Evolutionary conservation across 2,888 invertebrate genomes (phyloP).

Genomic region (Cheilosia variabilis): DNA sequence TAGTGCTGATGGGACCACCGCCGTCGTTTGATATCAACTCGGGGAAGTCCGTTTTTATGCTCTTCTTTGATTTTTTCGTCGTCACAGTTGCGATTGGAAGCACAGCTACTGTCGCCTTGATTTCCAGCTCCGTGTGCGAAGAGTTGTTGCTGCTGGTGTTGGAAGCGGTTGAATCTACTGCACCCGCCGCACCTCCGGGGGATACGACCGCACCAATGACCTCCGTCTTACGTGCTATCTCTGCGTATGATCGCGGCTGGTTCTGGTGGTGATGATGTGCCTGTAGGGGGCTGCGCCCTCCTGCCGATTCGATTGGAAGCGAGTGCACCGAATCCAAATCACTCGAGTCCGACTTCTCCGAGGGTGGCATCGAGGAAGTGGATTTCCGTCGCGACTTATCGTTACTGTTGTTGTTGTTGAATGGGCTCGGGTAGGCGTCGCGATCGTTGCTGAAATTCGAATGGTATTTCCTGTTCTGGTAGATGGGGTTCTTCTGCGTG

Average conservation of each 20-base stretch:
- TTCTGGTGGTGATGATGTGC: slow-evolving; percentile 77
- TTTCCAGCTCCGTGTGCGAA: slow-evolving; percentile 77
- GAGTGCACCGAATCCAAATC: slow-evolving; percentile 93
- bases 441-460: slow-evolving; percentile 77
- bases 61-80: slow-evolving; percentile 71
- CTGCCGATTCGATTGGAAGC: slow-evolving; percentile 86
- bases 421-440: slow-evolving; percentile 76
- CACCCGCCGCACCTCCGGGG: slow-evolving; percentile 6
- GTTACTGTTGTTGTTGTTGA: slow-evolving; percentile 76
- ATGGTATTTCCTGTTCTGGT: slow-evolving; percentile 75
- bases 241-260: slow-evolving; percentile 89
- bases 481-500: slow-evolving; percentile 59
- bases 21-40: slow-evolving; percentile 77
- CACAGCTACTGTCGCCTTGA: slow-evolving; percentile 18
- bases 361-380: slow-evolving; percentile 91
- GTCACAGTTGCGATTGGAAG: slow-evolving; percentile 24
- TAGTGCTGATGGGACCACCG: slow-evolving; percentile 26
- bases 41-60: slow-evolving; percentile 78
- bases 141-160: slow-evolving; percentile 72
- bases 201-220: slow-evolving; percentile 49
- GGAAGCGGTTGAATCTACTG: slow-evolving; percentile 60
- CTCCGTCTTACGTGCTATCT: slow-evolving; percentile 87
- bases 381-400: slow-evolving; percentile 86
- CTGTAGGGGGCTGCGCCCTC: slow-evolving; percentile 68
- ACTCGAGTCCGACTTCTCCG: slow-evolving; percentile 93